Base-by-base conservation (phyloP, 2,797 vertebrate genomes). In the Eulemur mongoz region DNA sequence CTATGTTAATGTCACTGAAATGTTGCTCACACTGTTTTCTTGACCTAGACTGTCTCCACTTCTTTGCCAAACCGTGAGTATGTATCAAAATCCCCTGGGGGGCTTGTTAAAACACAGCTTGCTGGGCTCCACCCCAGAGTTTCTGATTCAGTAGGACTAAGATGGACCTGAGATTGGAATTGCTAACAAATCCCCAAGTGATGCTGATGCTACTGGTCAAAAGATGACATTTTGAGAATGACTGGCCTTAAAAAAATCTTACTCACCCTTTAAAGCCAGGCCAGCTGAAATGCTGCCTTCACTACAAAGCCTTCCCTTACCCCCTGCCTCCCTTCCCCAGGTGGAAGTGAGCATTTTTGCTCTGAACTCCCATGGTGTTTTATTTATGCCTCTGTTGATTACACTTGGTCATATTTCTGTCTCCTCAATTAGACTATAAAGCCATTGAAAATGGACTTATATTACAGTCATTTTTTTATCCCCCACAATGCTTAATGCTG, bases 151-250 rank as follows among this genome's bases (percentile, higher is more conserved):
- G 15, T 63, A 57, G 5, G 61, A 79, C n/a, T 89, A 90, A 82
- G 65, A 27, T 80, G 52, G 76, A 52, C 70, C 69, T 87, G 35
- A 70, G 32, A 90, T 87, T 79, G 83, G 45, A 83, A 61, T 61
- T 73, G 35, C 65, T 94, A 90, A 87, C n/a, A 90, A 86, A 78
- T 79, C 76, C 48, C 11, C 50, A 86, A 82, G 83, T 72, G 17
- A 88, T 59, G 30, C 54, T 40, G 57, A 45, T 57, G 32, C 45
- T 50, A 43, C 35, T 91, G 8, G 10, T 88, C 38, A 80, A 91
- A 93, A 83, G 18, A 48, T 23, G 13, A 69, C 38, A 65, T 57
- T 27, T 85, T 48, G 38, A 81, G 87, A 84, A 94, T 9, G 27
- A 79, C 17, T 45, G 45, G 22, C 32, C n/a, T 91, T 69, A 18